These are phyloP conservation scores for Platycnemis pennipes DNA, from an alignment of 2,888 invertebrate genomes.

Conservation along the genomic window DNA sequence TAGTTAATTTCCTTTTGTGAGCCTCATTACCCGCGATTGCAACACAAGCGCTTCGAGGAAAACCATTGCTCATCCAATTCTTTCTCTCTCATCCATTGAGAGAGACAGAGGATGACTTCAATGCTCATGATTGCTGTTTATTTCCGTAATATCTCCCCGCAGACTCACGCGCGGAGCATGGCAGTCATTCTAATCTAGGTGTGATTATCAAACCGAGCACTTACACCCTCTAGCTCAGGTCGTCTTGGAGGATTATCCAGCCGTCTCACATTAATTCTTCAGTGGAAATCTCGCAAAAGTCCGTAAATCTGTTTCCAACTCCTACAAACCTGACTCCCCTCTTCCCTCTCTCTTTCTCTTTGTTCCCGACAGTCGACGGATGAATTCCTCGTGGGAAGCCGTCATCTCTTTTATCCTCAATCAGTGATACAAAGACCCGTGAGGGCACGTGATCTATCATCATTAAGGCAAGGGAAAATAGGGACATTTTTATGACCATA, in stretches of 20 bases:
- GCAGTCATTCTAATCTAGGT: not conserved
- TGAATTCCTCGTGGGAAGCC: not conserved
- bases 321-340: not conserved
- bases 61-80: not conserved
- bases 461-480: not conserved
- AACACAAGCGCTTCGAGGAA: not conserved
- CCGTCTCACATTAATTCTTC: not conserved
- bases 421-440: not conserved
- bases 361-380: not conserved
- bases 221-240: not conserved
- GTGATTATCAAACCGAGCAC: not conserved
- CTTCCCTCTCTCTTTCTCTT: not conserved
- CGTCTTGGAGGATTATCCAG: not conserved
- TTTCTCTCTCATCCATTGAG: not conserved
- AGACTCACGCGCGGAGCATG: not conserved
- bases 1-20: not conserved
- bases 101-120: not conserved
- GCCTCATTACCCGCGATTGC: not conserved
- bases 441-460: not conserved
- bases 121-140: slow-evolving; percentile 7
- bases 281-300: not conserved
- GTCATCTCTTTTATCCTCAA: not conserved
- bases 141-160: not conserved
- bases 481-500: not conserved
- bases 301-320: not conserved